A percentile compares a stretch with the other conserved stretches of the same genome.
Conservation (phyloP, 2,797 vertebrate species). For the Enteromius fasciolatus region DNA sequence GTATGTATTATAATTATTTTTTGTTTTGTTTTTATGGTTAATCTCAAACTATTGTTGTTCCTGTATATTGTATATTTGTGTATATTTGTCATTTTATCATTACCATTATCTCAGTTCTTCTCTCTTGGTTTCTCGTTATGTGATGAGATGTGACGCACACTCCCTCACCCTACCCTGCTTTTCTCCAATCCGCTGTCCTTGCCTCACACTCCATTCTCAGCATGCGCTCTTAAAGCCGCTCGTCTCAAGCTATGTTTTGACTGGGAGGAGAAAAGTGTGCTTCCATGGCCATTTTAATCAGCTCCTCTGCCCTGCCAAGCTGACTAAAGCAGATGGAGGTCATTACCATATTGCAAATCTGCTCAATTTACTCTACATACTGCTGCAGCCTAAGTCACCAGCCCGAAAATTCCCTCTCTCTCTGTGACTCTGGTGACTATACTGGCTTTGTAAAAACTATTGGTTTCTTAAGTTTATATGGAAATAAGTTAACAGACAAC, state of each 20-base stretch:
- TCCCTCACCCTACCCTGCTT: slow-evolving; percentile 3
- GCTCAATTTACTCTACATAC: slow-evolving; percentile 67
- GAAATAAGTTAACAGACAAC: slow-evolving; percentile 6
- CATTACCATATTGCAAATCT: slow-evolving; percentile 72
- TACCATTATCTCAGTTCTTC: slow-evolving; percentile 59
- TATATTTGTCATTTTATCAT: slow-evolving; percentile 44
- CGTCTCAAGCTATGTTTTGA: slow-evolving; percentile 71
- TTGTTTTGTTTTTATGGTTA: neutral
- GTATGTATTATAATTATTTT: too few relatives aligned
- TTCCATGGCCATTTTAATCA: slow-evolving; percentile 71
- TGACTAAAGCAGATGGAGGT: slow-evolving; percentile 73
- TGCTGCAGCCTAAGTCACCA: slow-evolving; percentile 33
- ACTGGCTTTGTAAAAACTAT: slow-evolving; percentile 2
- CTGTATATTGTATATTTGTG: slow-evolving; percentile 21
- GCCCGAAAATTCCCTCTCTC: neutral
- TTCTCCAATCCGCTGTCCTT: slow-evolving; percentile 24
- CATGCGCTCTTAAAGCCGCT: slow-evolving; percentile 62
- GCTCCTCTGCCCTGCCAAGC: slow-evolving; percentile 55
- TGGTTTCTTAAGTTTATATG: neutral
- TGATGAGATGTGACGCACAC: slow-evolving; percentile 70
- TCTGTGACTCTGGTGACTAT: neutral
- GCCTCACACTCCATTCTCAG: slow-evolving; percentile 57
- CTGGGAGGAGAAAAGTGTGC: slow-evolving; percentile 60
- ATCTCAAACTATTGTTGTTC: neutral
- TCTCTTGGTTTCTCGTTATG: slow-evolving; percentile 66